Conservation (phyloP, 2,113 vertebrate species). For the Anser brachyrhynchus region DNA sequence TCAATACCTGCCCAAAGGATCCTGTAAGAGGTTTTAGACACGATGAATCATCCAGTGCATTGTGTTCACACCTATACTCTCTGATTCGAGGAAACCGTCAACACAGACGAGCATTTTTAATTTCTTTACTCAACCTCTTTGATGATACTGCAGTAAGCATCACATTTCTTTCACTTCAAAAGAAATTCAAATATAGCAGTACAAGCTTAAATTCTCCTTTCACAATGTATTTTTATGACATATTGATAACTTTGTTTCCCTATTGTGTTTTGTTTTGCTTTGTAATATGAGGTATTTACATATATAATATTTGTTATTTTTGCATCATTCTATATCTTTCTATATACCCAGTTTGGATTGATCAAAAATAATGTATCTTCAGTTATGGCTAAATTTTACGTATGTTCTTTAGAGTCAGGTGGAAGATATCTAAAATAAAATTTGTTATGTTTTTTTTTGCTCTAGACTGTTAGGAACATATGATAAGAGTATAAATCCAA, state of each 20-base stretch:
- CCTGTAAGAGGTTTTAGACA: constrained; percentile 93
- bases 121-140: constrained; percentile 96
- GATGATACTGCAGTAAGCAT: constrained; percentile 94
- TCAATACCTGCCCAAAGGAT: constrained; percentile 81
- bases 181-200: neutral
- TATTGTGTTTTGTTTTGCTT: neutral
- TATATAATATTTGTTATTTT: neutral
- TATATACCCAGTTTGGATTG: neutral
- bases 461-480: too few relatives aligned
- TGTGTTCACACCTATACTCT: constrained; percentile 95
- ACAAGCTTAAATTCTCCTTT: neutral
- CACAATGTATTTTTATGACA: neutral
- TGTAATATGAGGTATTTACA: neutral
- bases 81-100: constrained; percentile 97
- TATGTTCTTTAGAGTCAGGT: too few relatives aligned
- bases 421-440: too few relatives aligned
- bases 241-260: neutral
- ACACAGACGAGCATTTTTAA: constrained; percentile 94
- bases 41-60: constrained; percentile 88
- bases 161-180: constrained; percentile 7
- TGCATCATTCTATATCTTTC: neutral
- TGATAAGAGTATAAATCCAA: too few relatives aligned
- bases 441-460: too few relatives aligned
- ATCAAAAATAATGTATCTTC: too few relatives aligned
- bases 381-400: too few relatives aligned